These are phyloP conservation scores for Oceanites oceanicus DNA, from an alignment of 2,113 vertebrate species.

Conservation along the genomic window DNA sequence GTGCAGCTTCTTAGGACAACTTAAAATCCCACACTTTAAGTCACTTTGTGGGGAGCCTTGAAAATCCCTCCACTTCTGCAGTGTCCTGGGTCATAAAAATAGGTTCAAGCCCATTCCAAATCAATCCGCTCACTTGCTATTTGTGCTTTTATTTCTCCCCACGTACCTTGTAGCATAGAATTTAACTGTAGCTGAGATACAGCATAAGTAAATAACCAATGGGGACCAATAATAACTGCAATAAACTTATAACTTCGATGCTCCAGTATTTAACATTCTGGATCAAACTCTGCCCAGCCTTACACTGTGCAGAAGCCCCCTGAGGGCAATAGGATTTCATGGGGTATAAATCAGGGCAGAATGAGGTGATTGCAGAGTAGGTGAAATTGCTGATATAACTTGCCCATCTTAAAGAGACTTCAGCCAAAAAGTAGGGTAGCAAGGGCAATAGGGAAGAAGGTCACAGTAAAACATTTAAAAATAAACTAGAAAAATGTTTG, in stretches of 20 bases:
- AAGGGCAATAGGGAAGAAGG: neutral
- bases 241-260: slow-evolving; percentile 50
- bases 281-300: slow-evolving; percentile 24
- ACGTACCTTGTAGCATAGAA: neutral
- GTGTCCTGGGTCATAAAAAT: neutral
- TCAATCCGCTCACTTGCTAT: slow-evolving; percentile 26
- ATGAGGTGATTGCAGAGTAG: slow-evolving; percentile 19
- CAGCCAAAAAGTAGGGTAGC: neutral
- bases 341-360: slow-evolving; percentile 56
- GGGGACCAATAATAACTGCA: slow-evolving; percentile 62
- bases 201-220: slow-evolving; percentile 56
- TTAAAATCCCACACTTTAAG: neutral
- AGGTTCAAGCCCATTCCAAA: neutral
- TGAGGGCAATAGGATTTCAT: slow-evolving; percentile 43
- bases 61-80: neutral
- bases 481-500: neutral
- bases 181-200: slow-evolving; percentile 49
- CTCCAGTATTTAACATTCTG: slow-evolving; percentile 63
- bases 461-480: neutral
- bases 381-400: slow-evolving; percentile 32
- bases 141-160: slow-evolving; percentile 60
- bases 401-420: neutral
- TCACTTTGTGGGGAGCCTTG: neutral
- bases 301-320: neutral
- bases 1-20: neutral